These are phyloP conservation scores for Nothobranchius furzeri DNA, from an alignment of 2,113 vertebrate genomes.

Conservation along the genomic window DNA sequence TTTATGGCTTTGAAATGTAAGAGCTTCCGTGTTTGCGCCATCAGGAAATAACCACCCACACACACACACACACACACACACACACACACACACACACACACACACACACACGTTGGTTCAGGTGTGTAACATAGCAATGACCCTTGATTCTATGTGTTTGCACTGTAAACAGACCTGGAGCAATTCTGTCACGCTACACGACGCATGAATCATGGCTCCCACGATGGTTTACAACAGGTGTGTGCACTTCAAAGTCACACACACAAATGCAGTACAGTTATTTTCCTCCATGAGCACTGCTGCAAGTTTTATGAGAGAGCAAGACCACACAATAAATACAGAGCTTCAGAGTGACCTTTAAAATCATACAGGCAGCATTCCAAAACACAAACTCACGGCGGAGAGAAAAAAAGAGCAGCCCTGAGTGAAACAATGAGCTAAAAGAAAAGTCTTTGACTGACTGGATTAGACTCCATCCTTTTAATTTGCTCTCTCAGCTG, in stretches of 20 bases:
- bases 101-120: slow-evolving; percentile 7
- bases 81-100: neutral
- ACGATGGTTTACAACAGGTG: slow-evolving; percentile 70
- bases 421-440: slow-evolving; percentile 33
- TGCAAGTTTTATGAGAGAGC: slow-evolving; percentile 29
- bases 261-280: neutral
- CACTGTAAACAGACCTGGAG: slow-evolving; percentile 53
- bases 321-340: slow-evolving; percentile 40
- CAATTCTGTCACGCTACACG: slow-evolving; percentile 35
- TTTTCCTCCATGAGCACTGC: slow-evolving; percentile 17
- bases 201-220: slow-evolving; percentile 55
- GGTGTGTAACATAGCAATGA: slow-evolving; percentile 22
- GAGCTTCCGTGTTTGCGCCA: no score
- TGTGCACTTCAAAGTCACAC: slow-evolving; percentile 62
- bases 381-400: slow-evolving; percentile 35
- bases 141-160: slow-evolving; percentile 40
- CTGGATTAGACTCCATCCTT: slow-evolving; percentile 40
- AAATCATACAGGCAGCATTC: slow-evolving; percentile 24
- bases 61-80: neutral
- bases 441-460: slow-evolving; percentile 31
- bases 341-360: slow-evolving; percentile 5
- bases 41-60: neutral
- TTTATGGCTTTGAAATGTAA: no score
- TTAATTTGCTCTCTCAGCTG: slow-evolving; percentile 48
- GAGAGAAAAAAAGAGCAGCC: slow-evolving; percentile 9